A percentile compares a stretch with the other conserved stretches of the same genome.
Conservation (phyloP, 1,140 invertebrate genomes). For the Scylla paramamosain region DNA sequence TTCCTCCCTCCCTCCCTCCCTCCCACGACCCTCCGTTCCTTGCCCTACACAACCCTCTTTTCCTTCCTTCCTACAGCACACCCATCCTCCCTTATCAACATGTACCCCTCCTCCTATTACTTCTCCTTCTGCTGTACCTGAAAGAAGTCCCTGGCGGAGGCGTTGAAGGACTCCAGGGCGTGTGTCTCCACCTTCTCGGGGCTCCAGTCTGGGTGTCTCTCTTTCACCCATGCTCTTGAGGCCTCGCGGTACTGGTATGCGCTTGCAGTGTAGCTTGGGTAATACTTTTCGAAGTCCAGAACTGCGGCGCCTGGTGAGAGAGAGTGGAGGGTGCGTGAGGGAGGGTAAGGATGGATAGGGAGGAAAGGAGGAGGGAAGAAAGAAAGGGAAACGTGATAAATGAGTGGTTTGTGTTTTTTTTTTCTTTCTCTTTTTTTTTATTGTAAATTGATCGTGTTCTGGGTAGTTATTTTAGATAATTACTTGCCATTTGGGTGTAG, state of each 20-base stretch:
- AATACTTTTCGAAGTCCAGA: constrained; percentile 71
- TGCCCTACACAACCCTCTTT: not conserved
- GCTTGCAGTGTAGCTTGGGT: constrained; percentile 52
- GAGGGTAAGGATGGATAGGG: not conserved
- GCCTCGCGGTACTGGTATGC: constrained; percentile 41
- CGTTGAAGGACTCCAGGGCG: constrained; percentile 58
- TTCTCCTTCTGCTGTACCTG: constrained; percentile 43
- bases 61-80: not conserved
- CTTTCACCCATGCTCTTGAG: constrained; percentile 58
- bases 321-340: not conserved
- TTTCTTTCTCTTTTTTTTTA: no score
- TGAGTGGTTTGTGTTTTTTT: not conserved
- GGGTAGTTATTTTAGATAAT: no score
- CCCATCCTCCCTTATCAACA: not conserved
- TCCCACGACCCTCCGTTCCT: not conserved
- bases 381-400: not conserved
- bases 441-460: no score
- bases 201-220: constrained; percentile 34
- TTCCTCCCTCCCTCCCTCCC: no score
- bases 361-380: not conserved
- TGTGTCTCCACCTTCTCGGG: not conserved
- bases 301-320: constrained; percentile 52
- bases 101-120: not conserved
- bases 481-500: no score
- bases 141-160: constrained; percentile 54